Evolutionary conservation across 2,113 vertebrate species (phyloP).

Genomic region (Cacatua alba): DNA sequence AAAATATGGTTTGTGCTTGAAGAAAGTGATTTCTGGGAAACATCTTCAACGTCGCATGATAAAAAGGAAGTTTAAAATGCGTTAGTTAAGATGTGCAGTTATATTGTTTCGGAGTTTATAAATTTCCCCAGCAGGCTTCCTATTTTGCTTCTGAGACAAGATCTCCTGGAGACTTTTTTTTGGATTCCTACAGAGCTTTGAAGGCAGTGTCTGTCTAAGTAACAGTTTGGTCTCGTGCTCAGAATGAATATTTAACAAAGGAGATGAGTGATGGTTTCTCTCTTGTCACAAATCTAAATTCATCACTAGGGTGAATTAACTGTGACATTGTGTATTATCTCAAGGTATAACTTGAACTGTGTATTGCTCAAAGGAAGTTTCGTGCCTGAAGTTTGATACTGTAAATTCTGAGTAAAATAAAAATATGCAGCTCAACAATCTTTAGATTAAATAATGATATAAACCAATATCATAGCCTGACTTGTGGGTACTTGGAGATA

Average conservation of each 20-base stretch:
- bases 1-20: constrained; percentile 51
- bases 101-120: constrained; percentile 41
- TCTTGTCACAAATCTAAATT: constrained; percentile 56
- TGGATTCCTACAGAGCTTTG: constrained; percentile 64
- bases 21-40: constrained; percentile 55
- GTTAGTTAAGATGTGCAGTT: constrained; percentile 33
- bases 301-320: constrained; percentile 46
- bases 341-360: neutral
- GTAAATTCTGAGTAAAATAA: neutral
- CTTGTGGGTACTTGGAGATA: neutral
- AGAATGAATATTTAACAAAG: constrained; percentile 67
- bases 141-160: constrained; percentile 48
- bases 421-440: neutral
- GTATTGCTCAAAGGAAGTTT: neutral
- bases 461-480: neutral
- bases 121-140: constrained; percentile 48
- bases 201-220: constrained; percentile 61
- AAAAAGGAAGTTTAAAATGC: constrained; percentile 41
- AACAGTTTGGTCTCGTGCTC: constrained; percentile 65
- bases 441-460: neutral
- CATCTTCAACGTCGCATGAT: neutral
- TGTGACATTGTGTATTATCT: constrained; percentile 40
- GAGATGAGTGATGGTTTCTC: constrained; percentile 60
- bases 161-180: constrained; percentile 55
- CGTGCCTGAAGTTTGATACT: neutral